A percentile compares a stretch with the other conserved stretches of the same genome.
These are phyloP conservation scores for Eutolmus rufibarbis DNA, from an alignment of 2,888 invertebrate genomes.

Conservation along the genomic window DNA sequence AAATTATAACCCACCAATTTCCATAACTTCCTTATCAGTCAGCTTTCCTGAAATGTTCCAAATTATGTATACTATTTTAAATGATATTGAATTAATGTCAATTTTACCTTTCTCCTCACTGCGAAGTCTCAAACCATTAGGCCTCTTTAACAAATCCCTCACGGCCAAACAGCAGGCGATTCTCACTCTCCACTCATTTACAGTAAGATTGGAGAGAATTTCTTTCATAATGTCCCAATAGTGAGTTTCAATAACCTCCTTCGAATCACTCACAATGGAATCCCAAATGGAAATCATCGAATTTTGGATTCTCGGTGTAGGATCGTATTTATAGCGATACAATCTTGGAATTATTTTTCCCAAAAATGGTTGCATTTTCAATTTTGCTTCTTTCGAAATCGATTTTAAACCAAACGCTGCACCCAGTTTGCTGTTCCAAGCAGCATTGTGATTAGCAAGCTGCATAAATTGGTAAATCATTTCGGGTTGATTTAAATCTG, in stretches of 20 bases:
- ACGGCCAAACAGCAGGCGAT: slow-evolving; percentile 91
- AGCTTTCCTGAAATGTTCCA: slow-evolving; percentile 54
- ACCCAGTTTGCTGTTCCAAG: slow-evolving; percentile 91
- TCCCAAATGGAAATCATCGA: slow-evolving; percentile 96
- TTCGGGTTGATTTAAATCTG: slow-evolving; percentile 94
- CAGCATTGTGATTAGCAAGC: slow-evolving; percentile 90
- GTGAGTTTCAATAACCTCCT: slow-evolving; percentile 73
- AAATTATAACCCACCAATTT: slow-evolving; percentile 50
- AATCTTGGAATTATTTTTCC: slow-evolving; percentile 87
- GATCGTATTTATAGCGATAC: slow-evolving; percentile 86
- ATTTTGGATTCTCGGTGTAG: slow-evolving; percentile 88
- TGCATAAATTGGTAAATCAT: slow-evolving; percentile 96
- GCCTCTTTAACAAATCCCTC: slow-evolving; percentile 79
- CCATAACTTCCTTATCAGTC: slow-evolving; percentile 49
- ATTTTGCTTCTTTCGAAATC: slow-evolving; percentile 83
- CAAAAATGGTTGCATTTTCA: slow-evolving; percentile 81
- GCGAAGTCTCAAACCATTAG: slow-evolving; percentile 59
- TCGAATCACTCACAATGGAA: slow-evolving; percentile 83
- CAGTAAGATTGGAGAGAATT: slow-evolving; percentile 80
- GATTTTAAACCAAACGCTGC: slow-evolving; percentile 93
- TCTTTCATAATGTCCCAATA: slow-evolving; percentile 71
- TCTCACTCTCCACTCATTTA: slow-evolving; percentile 86
- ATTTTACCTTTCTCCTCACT: slow-evolving; percentile 53
- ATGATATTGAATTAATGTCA: neutral
- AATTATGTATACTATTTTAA: slow-evolving; percentile 50